These are phyloP conservation scores for Miniopterus natalensis DNA, from an alignment of 2,113 vertebrate species.

Conservation along the genomic window DNA sequence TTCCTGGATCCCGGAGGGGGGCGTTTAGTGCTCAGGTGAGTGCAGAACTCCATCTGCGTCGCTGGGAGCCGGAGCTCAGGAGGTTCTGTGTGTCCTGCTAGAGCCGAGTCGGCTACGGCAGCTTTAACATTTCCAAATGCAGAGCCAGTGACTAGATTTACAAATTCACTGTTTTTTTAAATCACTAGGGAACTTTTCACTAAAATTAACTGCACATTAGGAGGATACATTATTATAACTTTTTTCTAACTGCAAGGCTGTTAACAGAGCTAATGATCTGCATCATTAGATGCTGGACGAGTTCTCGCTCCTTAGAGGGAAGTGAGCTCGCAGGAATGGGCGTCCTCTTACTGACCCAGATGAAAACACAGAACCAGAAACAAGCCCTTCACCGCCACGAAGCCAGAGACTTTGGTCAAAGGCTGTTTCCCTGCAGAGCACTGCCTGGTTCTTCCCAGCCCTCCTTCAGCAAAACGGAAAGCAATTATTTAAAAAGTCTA, in stretches of 20 bases:
- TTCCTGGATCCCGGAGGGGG: neutral
- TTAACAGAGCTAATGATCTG: slow-evolving; percentile 70
- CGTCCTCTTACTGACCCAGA: slow-evolving; percentile 79
- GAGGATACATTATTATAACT: slow-evolving; percentile 72
- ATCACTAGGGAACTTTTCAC: slow-evolving; percentile 70
- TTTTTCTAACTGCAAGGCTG: slow-evolving; percentile 57
- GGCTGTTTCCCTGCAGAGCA: neutral
- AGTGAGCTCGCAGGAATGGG: slow-evolving; percentile 56
- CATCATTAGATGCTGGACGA: slow-evolving; percentile 76
- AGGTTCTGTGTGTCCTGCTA: neutral
- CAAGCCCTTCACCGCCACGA: slow-evolving; percentile 4
- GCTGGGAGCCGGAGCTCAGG: neutral
- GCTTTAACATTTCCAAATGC: neutral
- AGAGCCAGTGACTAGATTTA: slow-evolving; percentile 65
- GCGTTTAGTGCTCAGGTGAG: neutral
- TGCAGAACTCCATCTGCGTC: accelerated
- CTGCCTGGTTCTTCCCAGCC: neutral
- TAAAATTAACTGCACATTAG: slow-evolving; percentile 80
- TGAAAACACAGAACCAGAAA: slow-evolving; percentile 74
- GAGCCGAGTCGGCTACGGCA: neutral
- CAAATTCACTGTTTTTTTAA: slow-evolving; percentile 65
- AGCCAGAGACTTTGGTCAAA: slow-evolving; percentile 16
- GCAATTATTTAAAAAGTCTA: neutral
- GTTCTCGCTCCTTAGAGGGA: slow-evolving; percentile 69
- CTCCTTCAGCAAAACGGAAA: slow-evolving; percentile 37